These are phyloP conservation scores for Dendrolimus pini DNA, from an alignment of 2,888 invertebrate species.

Conservation along the genomic window DNA sequence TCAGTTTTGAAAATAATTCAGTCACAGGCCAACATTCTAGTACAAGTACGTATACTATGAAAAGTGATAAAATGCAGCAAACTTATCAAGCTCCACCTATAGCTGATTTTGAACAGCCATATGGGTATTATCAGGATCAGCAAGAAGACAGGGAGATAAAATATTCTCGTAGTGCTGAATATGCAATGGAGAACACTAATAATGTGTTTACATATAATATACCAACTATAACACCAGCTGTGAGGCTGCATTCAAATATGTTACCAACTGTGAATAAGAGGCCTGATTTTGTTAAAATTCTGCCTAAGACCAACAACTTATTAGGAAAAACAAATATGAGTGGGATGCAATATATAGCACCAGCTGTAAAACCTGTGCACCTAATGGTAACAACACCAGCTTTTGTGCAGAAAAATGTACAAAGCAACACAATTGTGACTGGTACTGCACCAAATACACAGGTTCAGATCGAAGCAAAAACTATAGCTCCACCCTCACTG, in stretches of 20 bases:
- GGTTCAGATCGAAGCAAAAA: conserved; percentile 42
- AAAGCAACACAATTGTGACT: conserved; percentile 61
- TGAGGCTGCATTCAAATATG: conserved; percentile 35
- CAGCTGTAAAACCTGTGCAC: conserved; percentile 52
- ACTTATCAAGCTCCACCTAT: conserved; percentile 35
- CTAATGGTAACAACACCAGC: conserved; percentile 51
- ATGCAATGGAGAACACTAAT: conserved; percentile 42
- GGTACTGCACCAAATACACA: conserved; percentile 41
- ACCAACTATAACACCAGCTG: conserved; percentile 30
- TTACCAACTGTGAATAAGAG: conserved; percentile 36
- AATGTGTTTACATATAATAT: conserved; percentile 44
- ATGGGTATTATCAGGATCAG: conserved; percentile 50
- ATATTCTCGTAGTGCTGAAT: conserved; percentile 63
- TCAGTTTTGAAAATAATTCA: conserved; percentile 47
- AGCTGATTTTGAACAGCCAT: conserved; percentile 50
- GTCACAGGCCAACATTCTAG: conserved; percentile 33
- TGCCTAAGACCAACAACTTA: conserved; percentile 58
- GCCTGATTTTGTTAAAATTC: conserved; percentile 46
- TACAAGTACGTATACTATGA: conserved; percentile 34
- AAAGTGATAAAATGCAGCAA: conserved; percentile 51
- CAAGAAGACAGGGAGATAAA: conserved; percentile 61
- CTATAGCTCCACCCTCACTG: conserved; percentile 29
- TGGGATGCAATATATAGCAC: conserved; percentile 51
- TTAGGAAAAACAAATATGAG: conserved; percentile 54
- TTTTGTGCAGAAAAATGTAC: conserved; percentile 64